Conservation (phyloP, 1,140 invertebrate species). For the Drosophila orosa region DNA sequence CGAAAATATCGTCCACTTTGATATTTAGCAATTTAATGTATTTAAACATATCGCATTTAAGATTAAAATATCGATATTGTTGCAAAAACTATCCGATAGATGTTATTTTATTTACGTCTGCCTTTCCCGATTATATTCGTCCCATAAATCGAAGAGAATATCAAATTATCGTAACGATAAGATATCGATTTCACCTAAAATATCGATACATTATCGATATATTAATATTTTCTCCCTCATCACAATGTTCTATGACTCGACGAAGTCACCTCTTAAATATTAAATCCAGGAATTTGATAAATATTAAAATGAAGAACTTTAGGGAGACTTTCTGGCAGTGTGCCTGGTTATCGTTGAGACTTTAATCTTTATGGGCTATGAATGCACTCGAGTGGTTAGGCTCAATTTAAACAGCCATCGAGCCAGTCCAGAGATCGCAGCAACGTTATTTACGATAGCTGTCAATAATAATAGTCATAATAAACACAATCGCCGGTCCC, state of each 20-base stretch:
- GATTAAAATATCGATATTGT: no score
- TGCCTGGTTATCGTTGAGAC: conserved; percentile 59
- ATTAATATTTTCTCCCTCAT: neutral
- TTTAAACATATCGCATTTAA: no score
- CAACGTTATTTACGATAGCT: conserved; percentile 67
- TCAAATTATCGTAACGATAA: neutral
- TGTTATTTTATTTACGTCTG: no score
- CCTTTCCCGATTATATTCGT: neutral
- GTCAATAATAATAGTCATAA: conserved; percentile 76
- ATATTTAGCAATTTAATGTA: neutral
- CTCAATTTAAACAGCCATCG: conserved; percentile 64
- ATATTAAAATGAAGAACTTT: neutral
- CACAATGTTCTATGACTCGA: no score
- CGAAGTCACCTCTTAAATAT: neutral
- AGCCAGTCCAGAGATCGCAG: conserved; percentile 20
- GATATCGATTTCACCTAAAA: neutral
- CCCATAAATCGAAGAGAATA: neutral
- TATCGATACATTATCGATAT: neutral
- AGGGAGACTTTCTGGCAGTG: conserved; percentile 4
- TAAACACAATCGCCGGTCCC: conserved; percentile 60
- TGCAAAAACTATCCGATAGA: no score
- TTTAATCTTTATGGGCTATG: conserved; percentile 78
- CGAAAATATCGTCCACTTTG: neutral
- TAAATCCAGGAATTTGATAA: neutral
- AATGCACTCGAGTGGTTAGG: conserved; percentile 76